These are phyloP conservation scores for Sebastes oblongus DNA, from an alignment of 2,797 vertebrate species.

Conservation along the genomic window DNA sequence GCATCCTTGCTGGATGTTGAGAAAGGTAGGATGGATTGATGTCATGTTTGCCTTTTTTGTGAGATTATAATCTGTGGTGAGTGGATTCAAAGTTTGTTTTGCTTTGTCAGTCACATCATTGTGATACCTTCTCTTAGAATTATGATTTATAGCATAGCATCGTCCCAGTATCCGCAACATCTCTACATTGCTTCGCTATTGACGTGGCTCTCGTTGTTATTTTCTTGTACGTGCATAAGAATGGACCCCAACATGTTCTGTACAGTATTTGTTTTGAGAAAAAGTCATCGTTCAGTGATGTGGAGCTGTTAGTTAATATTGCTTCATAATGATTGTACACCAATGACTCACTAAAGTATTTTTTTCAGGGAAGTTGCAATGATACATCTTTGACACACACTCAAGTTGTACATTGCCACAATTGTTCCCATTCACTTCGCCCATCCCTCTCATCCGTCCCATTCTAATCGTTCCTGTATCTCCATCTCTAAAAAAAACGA, in stretches of 20 bases:
- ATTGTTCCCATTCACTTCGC: neutral
- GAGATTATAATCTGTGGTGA: slow-evolving; percentile 7
- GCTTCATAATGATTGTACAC: neutral
- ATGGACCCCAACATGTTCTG: neutral
- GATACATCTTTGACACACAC: neutral
- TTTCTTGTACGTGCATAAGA: neutral
- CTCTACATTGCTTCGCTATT: neutral
- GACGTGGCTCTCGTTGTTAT: neutral
- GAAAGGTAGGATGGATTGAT: slow-evolving; percentile 68
- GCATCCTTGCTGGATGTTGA: slow-evolving; percentile 74
- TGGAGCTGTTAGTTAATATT: neutral
- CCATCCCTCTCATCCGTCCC: neutral
- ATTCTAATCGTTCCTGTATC: neutral
- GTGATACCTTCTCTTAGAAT: neutral
- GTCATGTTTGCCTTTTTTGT: slow-evolving; percentile 51
- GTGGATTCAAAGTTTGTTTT: slow-evolving; percentile 3
- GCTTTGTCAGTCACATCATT: neutral
- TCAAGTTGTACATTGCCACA: neutral
- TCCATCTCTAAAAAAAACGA: neutral
- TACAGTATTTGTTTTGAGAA: neutral
- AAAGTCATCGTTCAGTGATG: neutral
- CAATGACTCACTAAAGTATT: neutral
- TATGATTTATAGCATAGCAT: neutral
- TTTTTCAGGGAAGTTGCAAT: neutral
- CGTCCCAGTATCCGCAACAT: neutral